These are phyloP conservation scores for Aphidius gifuensis DNA, from an alignment of 1,140 invertebrate genomes.

Conservation along the genomic window DNA sequence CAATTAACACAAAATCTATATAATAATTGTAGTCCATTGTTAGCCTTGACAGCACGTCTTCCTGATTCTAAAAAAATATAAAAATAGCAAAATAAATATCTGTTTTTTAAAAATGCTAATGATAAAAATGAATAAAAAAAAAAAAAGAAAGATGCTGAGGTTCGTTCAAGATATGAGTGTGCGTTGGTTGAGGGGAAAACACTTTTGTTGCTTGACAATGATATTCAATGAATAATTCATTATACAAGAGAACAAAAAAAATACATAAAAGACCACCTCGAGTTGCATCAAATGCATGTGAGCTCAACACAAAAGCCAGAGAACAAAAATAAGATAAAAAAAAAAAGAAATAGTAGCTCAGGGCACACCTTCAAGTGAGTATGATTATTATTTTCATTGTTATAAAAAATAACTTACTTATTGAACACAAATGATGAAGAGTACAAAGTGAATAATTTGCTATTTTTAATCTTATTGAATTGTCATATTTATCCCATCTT, in stretches of 20 bases:
- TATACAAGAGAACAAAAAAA: constrained; percentile 1
- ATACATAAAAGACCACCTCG: not conserved
- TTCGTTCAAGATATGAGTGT: not conserved
- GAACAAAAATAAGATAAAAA: constrained; percentile 4
- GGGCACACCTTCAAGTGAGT: constrained; percentile 1
- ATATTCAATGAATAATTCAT: constrained; percentile 28
- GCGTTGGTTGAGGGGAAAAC: not conserved
- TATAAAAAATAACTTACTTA: constrained; percentile 55
- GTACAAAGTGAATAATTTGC: constrained; percentile 61
- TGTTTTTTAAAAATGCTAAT: not conserved
- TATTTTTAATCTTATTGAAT: constrained; percentile 62
- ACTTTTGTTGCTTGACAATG: constrained; percentile 15
- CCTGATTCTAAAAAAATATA: constrained; percentile 56
- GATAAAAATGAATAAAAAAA: not conserved
- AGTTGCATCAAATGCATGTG: constrained; percentile 1
- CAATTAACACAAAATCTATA: constrained; percentile 64
- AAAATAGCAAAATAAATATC: not conserved
- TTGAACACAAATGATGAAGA: constrained; percentile 61
- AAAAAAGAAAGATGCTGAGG: not conserved
- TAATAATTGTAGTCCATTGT: constrained; percentile 61
- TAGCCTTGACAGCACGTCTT: constrained; percentile 59
- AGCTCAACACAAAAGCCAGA: not conserved
- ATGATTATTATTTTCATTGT: not conserved
- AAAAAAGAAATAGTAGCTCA: not conserved
- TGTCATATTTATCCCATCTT: constrained; percentile 65